Evolutionary conservation across 2,797 vertebrate genomes (phyloP).

Genomic region (Vireo griseus): DNA sequence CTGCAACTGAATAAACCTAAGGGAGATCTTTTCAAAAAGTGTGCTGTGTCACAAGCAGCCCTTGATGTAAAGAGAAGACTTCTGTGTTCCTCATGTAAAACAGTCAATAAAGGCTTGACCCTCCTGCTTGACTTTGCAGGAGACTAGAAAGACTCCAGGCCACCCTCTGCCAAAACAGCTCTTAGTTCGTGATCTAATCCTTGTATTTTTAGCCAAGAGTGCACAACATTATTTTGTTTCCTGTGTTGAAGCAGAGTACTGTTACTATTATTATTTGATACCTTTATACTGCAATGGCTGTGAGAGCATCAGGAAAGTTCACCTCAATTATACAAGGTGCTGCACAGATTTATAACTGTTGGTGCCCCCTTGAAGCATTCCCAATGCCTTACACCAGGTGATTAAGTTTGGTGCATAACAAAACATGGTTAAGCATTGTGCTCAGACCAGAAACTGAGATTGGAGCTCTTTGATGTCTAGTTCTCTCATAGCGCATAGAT

Average conservation of each 20-base stretch:
- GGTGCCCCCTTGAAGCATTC: background rate
- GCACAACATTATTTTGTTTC: background rate
- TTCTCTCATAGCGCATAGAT: background rate
- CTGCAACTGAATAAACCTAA: background rate
- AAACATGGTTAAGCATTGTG: background rate
- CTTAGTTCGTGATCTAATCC: background rate
- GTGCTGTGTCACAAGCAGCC: background rate
- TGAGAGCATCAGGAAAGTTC: background rate
- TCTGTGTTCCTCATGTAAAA: background rate
- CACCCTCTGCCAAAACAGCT: background rate
- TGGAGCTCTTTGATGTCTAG: background rate
- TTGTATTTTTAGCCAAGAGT: background rate
- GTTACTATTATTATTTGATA: background rate
- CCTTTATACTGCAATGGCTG: background rate
- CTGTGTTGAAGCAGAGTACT: background rate
- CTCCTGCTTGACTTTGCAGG: background rate
- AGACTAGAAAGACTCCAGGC: background rate
- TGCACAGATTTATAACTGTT: background rate
- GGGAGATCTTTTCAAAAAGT: background rate
- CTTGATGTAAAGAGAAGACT: background rate
- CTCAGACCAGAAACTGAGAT: background rate
- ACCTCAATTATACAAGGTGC: background rate
- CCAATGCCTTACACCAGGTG: background rate
- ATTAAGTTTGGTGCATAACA: background rate
- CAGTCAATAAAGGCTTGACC: background rate